These are phyloP conservation scores for Morinoia aosen DNA, from an alignment of 2,888 invertebrate genomes.

Conservation along the genomic window DNA sequence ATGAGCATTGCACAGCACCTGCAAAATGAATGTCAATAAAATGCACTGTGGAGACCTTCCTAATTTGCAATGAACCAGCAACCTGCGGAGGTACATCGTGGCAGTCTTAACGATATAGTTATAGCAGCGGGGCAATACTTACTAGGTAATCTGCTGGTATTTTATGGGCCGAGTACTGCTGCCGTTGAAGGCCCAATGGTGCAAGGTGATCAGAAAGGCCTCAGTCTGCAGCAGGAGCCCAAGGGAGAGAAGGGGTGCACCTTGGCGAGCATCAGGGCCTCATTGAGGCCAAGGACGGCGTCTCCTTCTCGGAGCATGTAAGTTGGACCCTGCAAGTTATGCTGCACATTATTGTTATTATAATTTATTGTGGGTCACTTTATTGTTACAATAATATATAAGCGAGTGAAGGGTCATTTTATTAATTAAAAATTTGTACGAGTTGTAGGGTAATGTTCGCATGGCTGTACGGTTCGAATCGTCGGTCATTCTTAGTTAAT, in stretches of 20 bases:
- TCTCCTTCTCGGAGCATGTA: slow-evolving; percentile 72
- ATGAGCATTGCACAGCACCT: background rate
- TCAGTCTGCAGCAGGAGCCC: slow-evolving; percentile 71
- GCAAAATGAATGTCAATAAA: background rate
- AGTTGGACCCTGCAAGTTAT: slow-evolving; percentile 70
- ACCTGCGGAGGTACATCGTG: too few species aligned
- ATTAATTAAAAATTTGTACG: too few species aligned
- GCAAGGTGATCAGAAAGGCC: slow-evolving; percentile 60
- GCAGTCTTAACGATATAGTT: too few species aligned
- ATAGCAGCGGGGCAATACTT: too few species aligned
- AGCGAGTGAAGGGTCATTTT: too few species aligned
- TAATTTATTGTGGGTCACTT: too few species aligned
- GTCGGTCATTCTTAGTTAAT: too few species aligned
- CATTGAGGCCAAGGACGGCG: slow-evolving; percentile 72
- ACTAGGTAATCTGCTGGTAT: background rate
- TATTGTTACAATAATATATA: too few species aligned
- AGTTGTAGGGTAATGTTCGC: too few species aligned
- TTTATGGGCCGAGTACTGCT: background rate
- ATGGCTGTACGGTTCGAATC: too few species aligned
- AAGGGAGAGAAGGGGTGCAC: slow-evolving; percentile 73
- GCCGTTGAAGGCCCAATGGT: background rate
- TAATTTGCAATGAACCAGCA: too few species aligned
- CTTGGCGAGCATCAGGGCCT: slow-evolving; percentile 73
- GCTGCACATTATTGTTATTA: background rate
- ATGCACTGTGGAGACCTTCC: too few species aligned